phyloP scores from a whole-genome alignment of 2,113 vertebrate genomes.

The Etheostoma cragini region DNA sequence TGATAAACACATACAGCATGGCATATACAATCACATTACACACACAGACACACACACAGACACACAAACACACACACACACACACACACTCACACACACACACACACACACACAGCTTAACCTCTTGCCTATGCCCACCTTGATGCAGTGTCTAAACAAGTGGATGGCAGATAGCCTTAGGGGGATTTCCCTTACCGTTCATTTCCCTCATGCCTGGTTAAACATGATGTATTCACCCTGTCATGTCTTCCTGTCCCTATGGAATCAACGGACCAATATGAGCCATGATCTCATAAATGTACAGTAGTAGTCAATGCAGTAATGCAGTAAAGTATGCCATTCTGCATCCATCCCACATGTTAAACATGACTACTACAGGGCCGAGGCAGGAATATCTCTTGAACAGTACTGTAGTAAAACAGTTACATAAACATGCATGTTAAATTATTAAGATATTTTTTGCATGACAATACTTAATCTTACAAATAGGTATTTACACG shows the following conservation, averaged over 20 bases:
- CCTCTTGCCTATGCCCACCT: not conserved
- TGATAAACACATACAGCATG: not conserved
- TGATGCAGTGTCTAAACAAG: conserved; percentile 10
- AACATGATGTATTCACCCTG: conserved; percentile 56
- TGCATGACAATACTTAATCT: not conserved
- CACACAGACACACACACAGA: too few relatives aligned
- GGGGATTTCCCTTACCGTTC: conserved; percentile 23
- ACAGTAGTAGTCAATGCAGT: conserved; percentile 23
- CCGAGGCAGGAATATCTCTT: not conserved
- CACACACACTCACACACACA: too few relatives aligned
- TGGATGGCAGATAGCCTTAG: conserved; percentile 4
- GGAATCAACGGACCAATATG: conserved; percentile 29
- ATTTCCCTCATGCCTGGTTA: conserved; percentile 58
- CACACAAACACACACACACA: too few relatives aligned
- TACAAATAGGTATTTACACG: not conserved
- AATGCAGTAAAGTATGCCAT: not conserved
- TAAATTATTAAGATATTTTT: not conserved
- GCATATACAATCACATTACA: not conserved
- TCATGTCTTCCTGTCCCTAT: conserved; percentile 38
- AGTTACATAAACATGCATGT: conserved; percentile 9
- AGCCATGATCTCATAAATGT: conserved; percentile 36
- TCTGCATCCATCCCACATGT: conserved; percentile 20
- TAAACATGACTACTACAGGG: conserved; percentile 20
- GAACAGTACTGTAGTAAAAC: not conserved
- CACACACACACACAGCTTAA: not conserved